phyloP scores from a whole-genome alignment of 2,113 vertebrate species.

The Coptodon rendalli region DNA sequence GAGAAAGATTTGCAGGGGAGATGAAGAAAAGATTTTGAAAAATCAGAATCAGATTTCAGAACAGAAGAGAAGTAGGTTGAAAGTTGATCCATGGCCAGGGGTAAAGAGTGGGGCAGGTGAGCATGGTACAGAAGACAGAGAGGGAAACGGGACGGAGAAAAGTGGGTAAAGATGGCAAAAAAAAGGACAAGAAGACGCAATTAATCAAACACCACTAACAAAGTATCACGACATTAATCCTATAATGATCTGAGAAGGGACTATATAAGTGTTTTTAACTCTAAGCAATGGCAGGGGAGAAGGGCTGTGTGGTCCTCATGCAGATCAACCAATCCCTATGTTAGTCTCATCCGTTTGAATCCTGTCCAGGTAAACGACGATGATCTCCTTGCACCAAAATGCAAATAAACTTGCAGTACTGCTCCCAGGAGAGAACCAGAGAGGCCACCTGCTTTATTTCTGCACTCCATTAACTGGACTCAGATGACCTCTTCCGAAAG shows the following conservation, averaged over 20 bases:
- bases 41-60: neutral
- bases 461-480: neutral
- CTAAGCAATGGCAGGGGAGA: neutral
- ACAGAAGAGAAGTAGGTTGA: neutral
- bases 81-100: conserved; percentile 4
- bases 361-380: neutral
- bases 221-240: conserved; percentile 13
- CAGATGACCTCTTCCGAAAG: neutral
- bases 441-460: neutral
- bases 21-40: neutral
- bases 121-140: conserved; percentile 1
- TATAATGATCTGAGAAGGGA: neutral
- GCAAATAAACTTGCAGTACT: neutral
- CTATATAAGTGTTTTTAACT: neutral
- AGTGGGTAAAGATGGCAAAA: conserved; percentile 57
- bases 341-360: neutral
- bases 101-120: neutral
- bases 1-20: neutral
- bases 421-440: neutral
- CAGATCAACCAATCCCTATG: neutral
- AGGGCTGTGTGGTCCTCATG: neutral
- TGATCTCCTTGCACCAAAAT: neutral
- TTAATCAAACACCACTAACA: conserved; percentile 56
- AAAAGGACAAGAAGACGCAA: conserved; percentile 57
- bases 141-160: conserved; percentile 41